Evolutionary conservation across 2,888 invertebrate genomes (phyloP).

Genomic region (Nematopogon swammerdamellus): DNA sequence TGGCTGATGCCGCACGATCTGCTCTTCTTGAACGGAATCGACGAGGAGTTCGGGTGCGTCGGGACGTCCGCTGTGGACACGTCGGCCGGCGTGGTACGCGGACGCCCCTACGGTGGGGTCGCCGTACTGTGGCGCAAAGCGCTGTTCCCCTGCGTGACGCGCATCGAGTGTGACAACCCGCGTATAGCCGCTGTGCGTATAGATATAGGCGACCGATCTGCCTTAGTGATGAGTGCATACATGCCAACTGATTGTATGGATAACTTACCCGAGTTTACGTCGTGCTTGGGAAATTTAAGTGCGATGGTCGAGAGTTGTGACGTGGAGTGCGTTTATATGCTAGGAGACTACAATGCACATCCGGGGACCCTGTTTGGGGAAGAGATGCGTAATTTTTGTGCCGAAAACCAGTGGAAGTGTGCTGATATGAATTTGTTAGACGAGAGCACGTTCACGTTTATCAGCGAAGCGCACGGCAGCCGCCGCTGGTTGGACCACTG

Average conservation of each 20-base stretch:
- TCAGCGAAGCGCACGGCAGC: background rate
- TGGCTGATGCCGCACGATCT: constrained; percentile 5
- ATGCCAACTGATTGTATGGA: constrained; percentile 3
- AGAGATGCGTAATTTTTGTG: constrained; percentile 5
- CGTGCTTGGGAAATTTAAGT: constrained; percentile 5
- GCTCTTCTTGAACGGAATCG: background rate
- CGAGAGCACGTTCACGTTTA: background rate
- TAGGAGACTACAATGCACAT: constrained; percentile 8
- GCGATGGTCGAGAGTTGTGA: constrained; percentile 6
- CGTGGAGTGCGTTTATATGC: constrained; percentile 5
- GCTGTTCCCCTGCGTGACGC: background rate
- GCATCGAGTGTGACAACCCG: constrained; percentile 1
- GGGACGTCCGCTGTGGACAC: constrained; percentile 5
- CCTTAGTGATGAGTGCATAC: constrained; percentile 2
- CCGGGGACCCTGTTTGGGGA: constrained; percentile 5
- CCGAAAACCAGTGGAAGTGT: constrained; percentile 4
- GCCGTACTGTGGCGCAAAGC: constrained; percentile 5
- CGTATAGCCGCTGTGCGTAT: background rate
- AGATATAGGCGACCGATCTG: background rate
- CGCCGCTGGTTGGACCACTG: background rate
- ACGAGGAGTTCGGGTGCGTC: constrained; percentile 1
- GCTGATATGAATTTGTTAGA: constrained; percentile 1
- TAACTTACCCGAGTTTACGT: constrained; percentile 3
- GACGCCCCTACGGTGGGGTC: constrained; percentile 4
- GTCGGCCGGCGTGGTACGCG: constrained; percentile 2